These are phyloP conservation scores for Ormyrus labotus DNA, from an alignment of 2,888 invertebrate genomes.

Conservation along the genomic window DNA sequence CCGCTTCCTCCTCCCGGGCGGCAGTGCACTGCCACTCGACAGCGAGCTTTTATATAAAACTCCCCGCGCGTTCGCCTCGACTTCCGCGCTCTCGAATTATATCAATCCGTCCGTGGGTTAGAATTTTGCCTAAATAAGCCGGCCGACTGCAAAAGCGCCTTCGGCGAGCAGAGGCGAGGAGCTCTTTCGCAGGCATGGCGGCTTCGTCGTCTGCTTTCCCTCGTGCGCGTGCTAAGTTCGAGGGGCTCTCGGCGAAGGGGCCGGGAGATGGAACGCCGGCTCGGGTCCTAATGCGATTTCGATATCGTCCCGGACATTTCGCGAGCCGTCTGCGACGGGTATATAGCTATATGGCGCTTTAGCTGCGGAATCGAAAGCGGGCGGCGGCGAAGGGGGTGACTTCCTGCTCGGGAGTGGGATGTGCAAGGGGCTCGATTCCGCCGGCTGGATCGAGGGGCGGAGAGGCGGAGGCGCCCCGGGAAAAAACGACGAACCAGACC, in stretches of 20 bases:
- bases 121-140: constrained; percentile 48
- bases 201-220: not conserved
- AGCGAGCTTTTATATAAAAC: not conserved
- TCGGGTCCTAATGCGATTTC: constrained; percentile 70
- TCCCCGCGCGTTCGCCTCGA: not conserved
- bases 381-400: constrained; percentile 34
- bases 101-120: constrained; percentile 33
- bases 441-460: constrained; percentile 42
- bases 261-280: not conserved
- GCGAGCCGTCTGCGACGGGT: constrained; percentile 59
- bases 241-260: constrained; percentile 17
- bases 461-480: not conserved
- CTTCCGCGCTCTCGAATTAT: constrained; percentile 11
- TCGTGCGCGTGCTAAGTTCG: not conserved
- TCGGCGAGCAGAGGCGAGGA: constrained; percentile 33
- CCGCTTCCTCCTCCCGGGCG: not conserved
- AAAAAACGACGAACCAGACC: constrained; percentile 24
- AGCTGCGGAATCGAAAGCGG: constrained; percentile 48
- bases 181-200: constrained; percentile 46
- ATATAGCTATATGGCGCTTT: constrained; percentile 55
- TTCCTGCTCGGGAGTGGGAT: constrained; percentile 60
- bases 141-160: not conserved
- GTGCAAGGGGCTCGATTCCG: constrained; percentile 53
- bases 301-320: constrained; percentile 64
- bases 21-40: not conserved